Base-by-base conservation (phyloP, 2,888 invertebrate species). In the Drosophila subsilvestris region DNA sequence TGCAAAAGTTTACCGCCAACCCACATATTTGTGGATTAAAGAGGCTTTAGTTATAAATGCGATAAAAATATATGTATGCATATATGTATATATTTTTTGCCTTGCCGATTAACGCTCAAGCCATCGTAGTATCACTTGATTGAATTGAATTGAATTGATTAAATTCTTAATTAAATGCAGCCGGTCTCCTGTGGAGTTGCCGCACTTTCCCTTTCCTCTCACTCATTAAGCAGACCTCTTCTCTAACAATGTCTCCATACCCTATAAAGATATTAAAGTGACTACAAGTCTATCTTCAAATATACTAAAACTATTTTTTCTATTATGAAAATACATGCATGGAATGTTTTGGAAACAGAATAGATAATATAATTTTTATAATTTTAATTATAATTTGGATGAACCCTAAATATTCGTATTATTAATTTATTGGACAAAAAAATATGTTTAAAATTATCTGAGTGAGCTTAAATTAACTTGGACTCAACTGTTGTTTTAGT, bases 121-220 rank as follows among this genome's bases (percentile, higher is more conserved):
- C 37, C 14, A 37, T 14, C 37, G 37, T n/a, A 37, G 37, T 37
- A 14, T 37, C 37, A 29, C 29, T 44, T 49, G 42, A 53, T 50
- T 62, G 50, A 51, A 37, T 37, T 62, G 50, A 51, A 37, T 37
- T n/a, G 47, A 43, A 75, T 68, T 37, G 44, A 73, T 73, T 75
- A 42, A 71, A 56, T 56, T 55, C 48, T 54, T 49, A 63, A 63
- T 71, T 66, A 60, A 63, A 73, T 22, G 20, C 47, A 18, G 4
- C n/a, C 27, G 32, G 37, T 37, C 37, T 37, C n/a, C n/a, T 7
- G 7, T n/a, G 37, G 14, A 37, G 7, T 37, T n/a, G 37, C 14
- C n/a, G 37, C 37, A 37, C 37, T 37, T 37, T 37, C 37, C 37
- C 37, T 37, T 37, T 37, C n/a, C 14, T 2, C 14, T 2, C n/a